Conservation (phyloP, 2,113 vertebrate species). For the Hippocampus mohnikei region DNA sequence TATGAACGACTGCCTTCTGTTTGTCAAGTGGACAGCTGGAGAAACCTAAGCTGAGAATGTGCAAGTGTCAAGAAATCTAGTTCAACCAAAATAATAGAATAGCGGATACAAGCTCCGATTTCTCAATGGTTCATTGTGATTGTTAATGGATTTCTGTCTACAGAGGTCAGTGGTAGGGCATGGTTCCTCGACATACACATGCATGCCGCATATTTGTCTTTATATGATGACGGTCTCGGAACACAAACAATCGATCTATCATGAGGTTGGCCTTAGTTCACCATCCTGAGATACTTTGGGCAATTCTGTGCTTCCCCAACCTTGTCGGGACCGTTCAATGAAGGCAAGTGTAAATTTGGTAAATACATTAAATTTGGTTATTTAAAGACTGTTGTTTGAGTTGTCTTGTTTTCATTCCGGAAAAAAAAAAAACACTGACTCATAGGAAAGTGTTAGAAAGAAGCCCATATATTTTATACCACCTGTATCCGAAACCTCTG, state of each 20-base stretch:
- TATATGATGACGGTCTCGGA: neutral
- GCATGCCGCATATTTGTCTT: neutral
- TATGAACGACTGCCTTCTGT: conserved; percentile 60
- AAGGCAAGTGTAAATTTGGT: too few species aligned
- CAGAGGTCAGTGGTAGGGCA: conserved; percentile 6
- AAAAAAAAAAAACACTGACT: neutral
- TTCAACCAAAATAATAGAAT: conserved; percentile 24
- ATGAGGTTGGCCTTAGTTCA: neutral
- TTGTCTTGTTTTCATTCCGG: neutral
- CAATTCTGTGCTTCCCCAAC: neutral
- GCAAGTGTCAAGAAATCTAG: conserved; percentile 26
- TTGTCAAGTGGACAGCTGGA: conserved; percentile 50
- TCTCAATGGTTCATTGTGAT: conserved; percentile 13
- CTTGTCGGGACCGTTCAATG: too few species aligned
- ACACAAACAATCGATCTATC: neutral
- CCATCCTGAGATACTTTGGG: neutral
- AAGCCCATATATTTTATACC: conserved; percentile 8
- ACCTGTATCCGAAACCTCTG: conserved; percentile 8
- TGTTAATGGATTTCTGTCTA: conserved; percentile 4
- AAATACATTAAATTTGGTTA: too few species aligned
- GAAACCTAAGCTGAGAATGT: conserved; percentile 47
- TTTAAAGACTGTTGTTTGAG: neutral
- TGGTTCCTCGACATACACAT: neutral
- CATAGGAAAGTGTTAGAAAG: neutral
- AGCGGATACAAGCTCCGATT: neutral